Percentiles rank a stretch among this genome's conserved stretches.
phyloP scores from a whole-genome alignment of 2,797 vertebrate genomes.

The Clangula hyemalis region DNA sequence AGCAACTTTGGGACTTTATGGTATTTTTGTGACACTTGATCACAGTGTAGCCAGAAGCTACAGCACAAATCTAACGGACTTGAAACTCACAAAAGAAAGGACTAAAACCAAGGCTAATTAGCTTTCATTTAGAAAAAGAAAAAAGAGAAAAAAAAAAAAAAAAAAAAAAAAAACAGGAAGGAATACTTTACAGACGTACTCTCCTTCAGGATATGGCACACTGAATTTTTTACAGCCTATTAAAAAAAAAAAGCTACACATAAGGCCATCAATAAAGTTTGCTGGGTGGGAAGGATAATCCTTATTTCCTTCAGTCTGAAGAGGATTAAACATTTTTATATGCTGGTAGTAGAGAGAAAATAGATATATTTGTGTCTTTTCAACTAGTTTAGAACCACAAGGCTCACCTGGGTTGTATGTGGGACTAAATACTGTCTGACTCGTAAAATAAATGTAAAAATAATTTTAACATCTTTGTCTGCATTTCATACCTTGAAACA shows the following conservation, averaged over 20 bases:
- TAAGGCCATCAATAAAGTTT: background rate
- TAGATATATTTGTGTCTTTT: background rate
- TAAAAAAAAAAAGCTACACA: background rate
- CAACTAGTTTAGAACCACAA: background rate
- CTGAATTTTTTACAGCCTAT: background rate
- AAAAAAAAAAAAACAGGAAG: background rate
- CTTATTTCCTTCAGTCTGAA: background rate
- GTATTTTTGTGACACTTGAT: conserved; percentile 5
- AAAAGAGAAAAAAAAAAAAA: too few relatives aligned
- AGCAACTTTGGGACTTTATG: background rate
- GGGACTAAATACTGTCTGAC: background rate
- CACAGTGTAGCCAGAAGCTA: conserved; percentile 8
- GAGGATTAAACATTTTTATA: background rate
- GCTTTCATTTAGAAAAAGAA: background rate
- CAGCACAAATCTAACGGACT: background rate
- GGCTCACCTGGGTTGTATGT: background rate
- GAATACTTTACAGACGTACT: background rate
- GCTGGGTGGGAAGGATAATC: background rate
- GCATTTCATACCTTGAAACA: background rate
- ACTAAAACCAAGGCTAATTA: background rate
- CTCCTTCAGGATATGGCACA: background rate
- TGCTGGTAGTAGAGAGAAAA: background rate
- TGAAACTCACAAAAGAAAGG: background rate
- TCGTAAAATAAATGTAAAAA: background rate
- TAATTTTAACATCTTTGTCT: background rate